Evolutionary conservation across 1,140 invertebrate species (phyloP).

Genomic region (Anoplophora glabripennis): DNA sequence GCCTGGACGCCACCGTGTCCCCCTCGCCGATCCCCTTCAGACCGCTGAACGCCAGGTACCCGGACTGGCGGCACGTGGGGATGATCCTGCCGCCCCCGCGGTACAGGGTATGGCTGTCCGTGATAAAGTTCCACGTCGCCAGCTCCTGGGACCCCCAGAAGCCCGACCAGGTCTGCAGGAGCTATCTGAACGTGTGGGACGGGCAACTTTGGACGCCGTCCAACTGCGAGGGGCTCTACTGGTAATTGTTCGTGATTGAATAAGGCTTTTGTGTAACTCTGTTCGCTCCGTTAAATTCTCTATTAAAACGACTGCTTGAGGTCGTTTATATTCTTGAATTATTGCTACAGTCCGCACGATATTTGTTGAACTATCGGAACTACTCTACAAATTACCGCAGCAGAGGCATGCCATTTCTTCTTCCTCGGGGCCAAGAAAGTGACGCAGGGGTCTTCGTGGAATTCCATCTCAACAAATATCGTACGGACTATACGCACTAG

Average conservation of each 20-base stretch:
- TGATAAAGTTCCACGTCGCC: constrained; percentile 79
- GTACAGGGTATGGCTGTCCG: constrained; percentile 82
- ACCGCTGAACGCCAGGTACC: constrained; percentile 60
- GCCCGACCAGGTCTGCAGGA: constrained; percentile 70
- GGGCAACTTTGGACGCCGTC: constrained; percentile 72
- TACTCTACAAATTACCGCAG: no score
- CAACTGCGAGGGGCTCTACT: constrained; percentile 76
- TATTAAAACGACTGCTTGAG: no score
- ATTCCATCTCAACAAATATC: no score
- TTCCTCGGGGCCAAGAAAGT: no score
- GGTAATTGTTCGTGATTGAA: constrained; percentile 53
- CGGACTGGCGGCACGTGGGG: constrained; percentile 58
- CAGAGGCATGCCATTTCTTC: no score
- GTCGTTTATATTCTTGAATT: no score
- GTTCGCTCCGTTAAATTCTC: no score
- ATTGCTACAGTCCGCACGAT: no score
- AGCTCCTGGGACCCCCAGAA: constrained; percentile 56
- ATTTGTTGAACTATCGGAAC: no score
- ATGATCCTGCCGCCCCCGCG: constrained; percentile 58
- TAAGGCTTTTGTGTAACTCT: no score
- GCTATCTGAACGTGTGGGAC: constrained; percentile 79
- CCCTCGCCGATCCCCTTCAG: constrained; percentile 58
- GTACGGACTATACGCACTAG: no score
- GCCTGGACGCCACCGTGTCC: constrained; percentile 56
- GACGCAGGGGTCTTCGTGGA: no score